Evolutionary conservation across 1,140 invertebrate genomes (phyloP), one percentile per base, ranked within the genome.

Genomic region (Leptinotarsa texana): DNA sequence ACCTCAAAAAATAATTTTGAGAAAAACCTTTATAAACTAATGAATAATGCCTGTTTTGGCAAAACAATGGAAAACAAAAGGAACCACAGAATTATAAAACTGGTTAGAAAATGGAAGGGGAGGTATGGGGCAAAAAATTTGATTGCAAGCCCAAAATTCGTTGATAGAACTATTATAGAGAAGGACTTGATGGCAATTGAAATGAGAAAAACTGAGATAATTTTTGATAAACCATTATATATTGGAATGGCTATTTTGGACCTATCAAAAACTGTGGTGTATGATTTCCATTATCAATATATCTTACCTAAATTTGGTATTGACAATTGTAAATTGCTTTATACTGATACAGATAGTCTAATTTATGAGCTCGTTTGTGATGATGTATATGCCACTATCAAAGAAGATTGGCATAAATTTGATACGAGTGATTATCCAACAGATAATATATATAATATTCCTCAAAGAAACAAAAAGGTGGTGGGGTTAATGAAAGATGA

Each of bases 401-500:
- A 51, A 13, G 70, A 78, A 72, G 69, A 74, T 48, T 33, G 27
- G n/a, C 21, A 71, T 17, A 17, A 75, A 33, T 82, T 85, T 75
- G 82, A 85, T 79, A 85, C 82, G n/a, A 75, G 71, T 49, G 73
- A 77, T 51, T 75, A 77, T 77, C 79, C 76, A 78, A 2, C 61
- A 65, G 72, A 80, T 73, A 80, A 83, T 79, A 63, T 61, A 63
- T 82, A 78, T 75, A 72, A 73, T 51, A 82, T 83, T 42, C 80
- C 81, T 61, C 57, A 57, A 65, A 75, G 76, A 67, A 87, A 88
- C 79, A 87, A 87, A 80, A 88, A 88, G 75, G 83, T 86, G 4
- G 18, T 86, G 6, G 86, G 87, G 22, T 83, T 87, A 79, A 85
- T 88, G 77, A 89, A 88, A 82, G 86, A 82, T 80, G 80, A 81